Evolutionary conservation across 1,140 invertebrate genomes (phyloP), one percentile per base, ranked within the genome.

Genomic region (Megathymus violae): DNA sequence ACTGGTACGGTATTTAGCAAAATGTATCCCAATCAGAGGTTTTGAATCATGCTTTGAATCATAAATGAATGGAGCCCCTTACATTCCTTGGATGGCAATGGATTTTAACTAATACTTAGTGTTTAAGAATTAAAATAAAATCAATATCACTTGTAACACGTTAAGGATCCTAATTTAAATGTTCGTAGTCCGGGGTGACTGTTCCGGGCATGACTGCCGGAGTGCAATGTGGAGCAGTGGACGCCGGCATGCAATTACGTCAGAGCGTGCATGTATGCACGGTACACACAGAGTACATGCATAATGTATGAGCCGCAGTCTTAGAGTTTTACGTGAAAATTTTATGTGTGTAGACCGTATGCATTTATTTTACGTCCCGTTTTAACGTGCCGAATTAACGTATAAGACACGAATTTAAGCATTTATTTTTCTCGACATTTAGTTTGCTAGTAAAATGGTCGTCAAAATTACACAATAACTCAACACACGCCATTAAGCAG

Each of bases 261-360:
- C 6, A 40, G 40, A 44, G 44, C 40, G 40, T 56, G 31, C 52
- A 56, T 56, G 25, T 44, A 44, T 56, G 40, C 52, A 17, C 15
- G 40, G 52, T 56, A 56, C 52, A 56, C 52, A 56, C 16, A 13
- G 22, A 17, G 41, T 44, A 40, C 52, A 56, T 56, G 52, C 52
- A 56, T 56, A 56, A 56, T 56, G 40, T 17, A 56, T 56, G 52
- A 22, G 38, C 13, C 40, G 44, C 40, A 56, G 40, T 56, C 52
- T 56, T 56, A 43, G 43, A 56, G 25, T 58, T 58, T 58, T 46
- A 58, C 41, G 54, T 58, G 54, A 58, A 58, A 58, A 46, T 58
- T 58, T 58, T 58, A 58, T 58, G 54, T 54, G 51, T 31, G 52
- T 17, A 31, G 52, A 58, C 52, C 25, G 25, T 15, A 40, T 58